Base-by-base conservation (phyloP, 1,140 invertebrate species). In the Hyles vespertilio region DNA sequence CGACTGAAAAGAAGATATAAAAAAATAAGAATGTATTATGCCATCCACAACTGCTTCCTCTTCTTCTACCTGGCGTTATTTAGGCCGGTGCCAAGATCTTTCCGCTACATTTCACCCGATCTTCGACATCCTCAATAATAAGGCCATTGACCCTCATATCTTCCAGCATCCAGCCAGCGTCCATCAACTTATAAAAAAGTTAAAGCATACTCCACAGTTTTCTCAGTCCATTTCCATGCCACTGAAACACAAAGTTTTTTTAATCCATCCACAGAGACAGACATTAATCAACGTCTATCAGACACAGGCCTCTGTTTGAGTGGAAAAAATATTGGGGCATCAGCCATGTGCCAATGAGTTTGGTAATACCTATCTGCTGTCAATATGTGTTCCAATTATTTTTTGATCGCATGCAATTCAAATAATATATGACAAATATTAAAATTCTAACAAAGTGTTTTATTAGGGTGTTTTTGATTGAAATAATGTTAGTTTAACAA, bases 211-310 rank as follows among this genome's bases (percentile, higher is more conserved):
- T 11, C 5, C 46, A 48, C n/a, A 48, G 2, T 11, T 63, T 70
- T 54, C 50, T 10, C 8, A 73, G 56, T 77, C 52, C 70, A 58
- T 52, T 55, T 67, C 68, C 62, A 63, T 77, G 72, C 74, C 75
- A 72, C 71, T 76, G 79, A 84, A 84, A 85, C 80, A 84, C 81
- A 80, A 76, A 81, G 71, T 79, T 84, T 86, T 87, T 84, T 84
- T 79, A 84, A 84, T 83, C 78, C 65, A 69, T 67, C 68, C 72
- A 82, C 75, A 83, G 75, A 79, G 73, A 79, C 74, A 80, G 74
- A 77, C 82, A 87, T 87, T 87, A 87, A 85, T 87, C 82, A 85
- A 81, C 75, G 84, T 87, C 84, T 70, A 84, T 87, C 84, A 85
- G 63, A 47, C 61, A 56, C 81, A 83, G 77, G 66, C 71, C 61